Base-by-base conservation (phyloP, 2,113 vertebrate genomes). In the Lycaon pictus region DNA sequence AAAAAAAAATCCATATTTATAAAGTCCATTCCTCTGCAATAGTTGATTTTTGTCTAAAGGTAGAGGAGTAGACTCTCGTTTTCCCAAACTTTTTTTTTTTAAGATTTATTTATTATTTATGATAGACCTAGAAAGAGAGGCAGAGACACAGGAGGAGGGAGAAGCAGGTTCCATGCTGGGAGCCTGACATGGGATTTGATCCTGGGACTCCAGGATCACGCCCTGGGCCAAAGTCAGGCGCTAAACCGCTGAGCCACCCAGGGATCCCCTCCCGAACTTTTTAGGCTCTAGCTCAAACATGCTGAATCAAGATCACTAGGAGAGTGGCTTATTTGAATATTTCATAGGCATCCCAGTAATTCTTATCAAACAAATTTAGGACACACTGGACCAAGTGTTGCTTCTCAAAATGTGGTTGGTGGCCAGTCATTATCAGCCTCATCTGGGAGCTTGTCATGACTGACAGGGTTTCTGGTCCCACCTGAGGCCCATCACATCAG, bases 1-100 rank as follows among this genome's bases (percentile, higher is more conserved):
- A 37, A 37, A 37, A 43, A 43, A 58, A 56, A 69, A 67, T 96
- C 63, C 74, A 4, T 80, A 23, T 88, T 83, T 94, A 29, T 90
- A 67, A 93, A 86, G 71, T 62, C 12, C 23, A 9, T 51, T 19
- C 35, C 72, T 88, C n/a, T 11, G 20, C 35, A 43, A 20, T 37
- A 15, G 17, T 69, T 97, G 60, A 20, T n/a, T 90, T 97, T 86
- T 89, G 6, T 91, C 12, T 67, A 19, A 67, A 81, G 27, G 12
- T 67, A 58, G 77, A 72, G 48, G 19, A 90, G 53, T n/a, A 67
- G 55, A 53, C 29, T 69, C 53, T 35, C 29, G n/a, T 77, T 95
- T 92, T 62, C 32, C 43, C 43, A 43, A 43, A 43, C 7, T 43
- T 43, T 43, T 43, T 7, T 43, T 43, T 43, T 43, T 43, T 43